These are phyloP conservation scores for Telmatochromis bifrenatus DNA, from an alignment of 2,113 vertebrate species.

Conservation along the genomic window DNA sequence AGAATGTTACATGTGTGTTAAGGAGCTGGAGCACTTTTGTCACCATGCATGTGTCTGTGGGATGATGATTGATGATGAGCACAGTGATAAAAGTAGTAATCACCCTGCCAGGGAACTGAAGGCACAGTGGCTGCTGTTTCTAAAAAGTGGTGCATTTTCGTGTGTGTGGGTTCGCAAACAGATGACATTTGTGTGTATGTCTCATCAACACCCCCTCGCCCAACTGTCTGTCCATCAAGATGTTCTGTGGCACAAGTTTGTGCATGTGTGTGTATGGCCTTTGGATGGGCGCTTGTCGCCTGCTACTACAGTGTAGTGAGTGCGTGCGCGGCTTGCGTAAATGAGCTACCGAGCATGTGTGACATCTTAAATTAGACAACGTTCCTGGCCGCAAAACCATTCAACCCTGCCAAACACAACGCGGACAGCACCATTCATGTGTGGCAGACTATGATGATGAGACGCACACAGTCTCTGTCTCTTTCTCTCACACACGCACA, in stretches of 20 bases:
- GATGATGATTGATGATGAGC: constrained; percentile 38
- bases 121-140: background rate
- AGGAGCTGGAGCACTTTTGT: background rate
- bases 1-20: background rate
- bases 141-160: background rate
- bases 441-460: constrained; percentile 44
- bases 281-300: background rate
- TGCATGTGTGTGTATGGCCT: background rate
- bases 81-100: constrained; percentile 36
- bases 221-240: constrained; percentile 44
- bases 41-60: constrained; percentile 16
- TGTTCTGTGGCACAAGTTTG: constrained; percentile 2
- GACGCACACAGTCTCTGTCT: background rate
- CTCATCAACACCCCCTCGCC: constrained; percentile 44
- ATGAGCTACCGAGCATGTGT: constrained; percentile 37
- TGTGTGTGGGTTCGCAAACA: constrained; percentile 4
- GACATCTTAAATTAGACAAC: constrained; percentile 58
- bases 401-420: constrained; percentile 41
- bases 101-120: constrained; percentile 21
- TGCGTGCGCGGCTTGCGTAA: background rate
- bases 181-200: constrained; percentile 36
- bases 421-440: constrained; percentile 47
- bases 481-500: background rate
- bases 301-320: constrained; percentile 3
- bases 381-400: constrained; percentile 36